Conservation (phyloP, 2,113 vertebrate species). For the Addax nasomaculatus region DNA sequence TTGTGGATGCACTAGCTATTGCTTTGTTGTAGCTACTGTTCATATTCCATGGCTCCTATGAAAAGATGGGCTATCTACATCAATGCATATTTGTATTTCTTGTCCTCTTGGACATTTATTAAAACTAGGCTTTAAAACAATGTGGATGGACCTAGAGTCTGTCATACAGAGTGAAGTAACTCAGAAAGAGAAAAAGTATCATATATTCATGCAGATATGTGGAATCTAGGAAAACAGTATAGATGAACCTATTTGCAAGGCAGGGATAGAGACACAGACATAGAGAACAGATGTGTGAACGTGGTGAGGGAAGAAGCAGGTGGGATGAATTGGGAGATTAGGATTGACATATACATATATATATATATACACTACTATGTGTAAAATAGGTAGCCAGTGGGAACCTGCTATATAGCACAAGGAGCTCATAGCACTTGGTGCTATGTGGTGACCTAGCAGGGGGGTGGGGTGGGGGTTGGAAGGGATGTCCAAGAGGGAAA, state of each 20-base stretch:
- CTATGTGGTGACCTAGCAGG: neutral
- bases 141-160: neutral
- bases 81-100: neutral
- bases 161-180: neutral
- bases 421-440: neutral
- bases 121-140: neutral
- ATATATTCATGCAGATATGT: neutral
- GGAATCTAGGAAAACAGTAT: neutral
- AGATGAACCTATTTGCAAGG: neutral
- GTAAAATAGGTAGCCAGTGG: neutral
- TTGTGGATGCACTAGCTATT: neutral
- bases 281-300: neutral
- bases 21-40: neutral
- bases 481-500: neutral
- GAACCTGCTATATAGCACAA: neutral
- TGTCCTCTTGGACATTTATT: neutral
- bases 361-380: accelerated
- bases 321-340: neutral
- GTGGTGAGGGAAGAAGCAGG: neutral
- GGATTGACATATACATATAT: neutral
- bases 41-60: neutral
- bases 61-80: neutral
- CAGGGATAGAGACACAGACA: neutral
- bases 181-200: neutral
- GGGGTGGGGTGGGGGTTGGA: neutral